Evolutionary conservation across 2,888 invertebrate species (phyloP).

Genomic region (Scaptomyza cyrtandrae): DNA sequence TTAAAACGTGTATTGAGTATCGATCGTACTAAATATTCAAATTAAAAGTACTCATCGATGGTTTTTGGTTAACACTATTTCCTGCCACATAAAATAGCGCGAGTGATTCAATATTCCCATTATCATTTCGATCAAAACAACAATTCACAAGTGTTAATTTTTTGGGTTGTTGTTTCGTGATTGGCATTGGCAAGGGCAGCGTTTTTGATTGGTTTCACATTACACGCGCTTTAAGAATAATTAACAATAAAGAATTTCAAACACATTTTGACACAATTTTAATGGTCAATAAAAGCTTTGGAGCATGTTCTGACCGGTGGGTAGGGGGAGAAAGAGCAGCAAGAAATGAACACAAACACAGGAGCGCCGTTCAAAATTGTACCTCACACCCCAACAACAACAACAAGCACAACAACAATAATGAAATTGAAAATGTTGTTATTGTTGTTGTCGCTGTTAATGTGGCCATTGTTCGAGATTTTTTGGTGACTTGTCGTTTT

Average conservation of each 20-base stretch:
- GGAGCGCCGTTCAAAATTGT: constrained; percentile 41
- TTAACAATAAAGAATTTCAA: constrained; percentile 73
- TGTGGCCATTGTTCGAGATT: constrained; percentile 65
- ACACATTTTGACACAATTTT: constrained; percentile 81
- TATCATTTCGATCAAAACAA: constrained; percentile 11
- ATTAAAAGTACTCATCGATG: too few species aligned
- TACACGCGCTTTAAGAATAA: constrained; percentile 50
- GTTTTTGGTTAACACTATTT: too few species aligned
- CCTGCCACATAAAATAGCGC: too few species aligned
- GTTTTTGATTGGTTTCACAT: constrained; percentile 54
- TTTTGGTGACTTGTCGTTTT: constrained; percentile 41
- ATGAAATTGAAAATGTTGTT: constrained; percentile 34
- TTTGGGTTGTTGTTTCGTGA: background rate
- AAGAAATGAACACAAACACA: constrained; percentile 21
- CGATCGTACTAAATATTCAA: too few species aligned
- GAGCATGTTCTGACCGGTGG: constrained; percentile 12
- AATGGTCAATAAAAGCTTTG: constrained; percentile 77
- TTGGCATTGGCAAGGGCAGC: constrained; percentile 26
- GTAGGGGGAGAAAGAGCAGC: constrained; percentile 29
- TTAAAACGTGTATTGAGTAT: too few species aligned
- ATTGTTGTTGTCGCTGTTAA: constrained; percentile 47
- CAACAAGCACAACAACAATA: constrained; percentile 23
- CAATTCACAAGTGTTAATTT: constrained; percentile 3
- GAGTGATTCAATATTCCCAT: background rate
- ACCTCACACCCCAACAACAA: constrained; percentile 18